Evolutionary conservation across 2,113 vertebrate species (phyloP).

Genomic region (cattle (Bos taurus)): DNA sequence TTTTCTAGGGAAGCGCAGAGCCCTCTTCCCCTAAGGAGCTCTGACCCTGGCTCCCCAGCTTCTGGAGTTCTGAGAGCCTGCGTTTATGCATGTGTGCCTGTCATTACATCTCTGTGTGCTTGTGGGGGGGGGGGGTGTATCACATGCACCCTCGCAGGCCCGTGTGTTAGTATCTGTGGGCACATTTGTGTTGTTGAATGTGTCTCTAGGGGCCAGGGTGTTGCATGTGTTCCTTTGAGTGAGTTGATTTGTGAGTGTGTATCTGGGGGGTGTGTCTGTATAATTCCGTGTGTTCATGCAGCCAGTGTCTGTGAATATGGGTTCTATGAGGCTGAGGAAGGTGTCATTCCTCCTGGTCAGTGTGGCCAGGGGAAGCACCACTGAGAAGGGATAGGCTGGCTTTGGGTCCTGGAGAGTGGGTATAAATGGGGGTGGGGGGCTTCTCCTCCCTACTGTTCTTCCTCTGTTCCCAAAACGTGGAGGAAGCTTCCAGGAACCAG

Average conservation of each 20-base stretch:
- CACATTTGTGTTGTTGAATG: not conserved
- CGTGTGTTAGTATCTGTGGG: not conserved
- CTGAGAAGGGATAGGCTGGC: not conserved
- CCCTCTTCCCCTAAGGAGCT: not conserved
- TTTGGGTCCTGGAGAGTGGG: not conserved
- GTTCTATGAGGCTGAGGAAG: not conserved
- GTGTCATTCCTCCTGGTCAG: not conserved
- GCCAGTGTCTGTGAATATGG: not conserved
- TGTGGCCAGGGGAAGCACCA: not conserved
- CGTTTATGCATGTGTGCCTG: not conserved
- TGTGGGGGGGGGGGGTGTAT: too few species aligned
- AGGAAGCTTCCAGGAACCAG: not conserved
- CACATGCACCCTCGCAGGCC: not conserved
- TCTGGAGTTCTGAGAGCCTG: not conserved
- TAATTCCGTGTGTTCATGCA: not conserved
- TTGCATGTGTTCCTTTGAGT: not conserved
- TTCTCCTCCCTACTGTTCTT: too few species aligned
- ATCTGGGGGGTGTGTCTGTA: not conserved
- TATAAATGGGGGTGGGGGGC: rapidly evolving
- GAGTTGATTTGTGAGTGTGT: not conserved
- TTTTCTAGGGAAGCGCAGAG: not conserved
- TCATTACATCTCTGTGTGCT: not conserved
- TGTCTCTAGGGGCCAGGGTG: not conserved
- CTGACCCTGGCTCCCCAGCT: not conserved
- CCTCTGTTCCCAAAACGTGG: not conserved